phyloP scores from a whole-genome alignment of 2,113 vertebrate genomes.

The Petroica traversi region DNA sequence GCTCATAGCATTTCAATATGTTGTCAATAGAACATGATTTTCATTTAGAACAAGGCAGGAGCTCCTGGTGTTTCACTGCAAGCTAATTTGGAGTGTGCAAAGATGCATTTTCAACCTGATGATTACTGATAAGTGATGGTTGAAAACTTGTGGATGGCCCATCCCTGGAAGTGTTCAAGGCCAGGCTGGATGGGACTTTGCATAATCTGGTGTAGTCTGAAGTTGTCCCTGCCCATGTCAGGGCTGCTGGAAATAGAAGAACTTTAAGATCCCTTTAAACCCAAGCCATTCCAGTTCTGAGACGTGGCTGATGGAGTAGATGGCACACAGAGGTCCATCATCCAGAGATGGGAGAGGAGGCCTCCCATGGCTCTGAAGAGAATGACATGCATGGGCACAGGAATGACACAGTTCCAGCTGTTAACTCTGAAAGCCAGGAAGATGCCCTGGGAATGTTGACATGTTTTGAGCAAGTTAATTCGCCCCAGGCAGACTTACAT shows the following conservation, averaged over 20 bases:
- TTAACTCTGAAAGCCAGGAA: background rate
- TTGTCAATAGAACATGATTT: background rate
- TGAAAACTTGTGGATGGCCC: background rate
- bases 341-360: background rate
- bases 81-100: background rate
- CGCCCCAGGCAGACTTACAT: background rate
- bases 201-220: background rate
- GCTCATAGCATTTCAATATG: background rate
- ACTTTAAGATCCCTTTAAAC: background rate
- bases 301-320: background rate
- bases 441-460: background rate
- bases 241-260: background rate
- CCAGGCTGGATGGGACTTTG: background rate
- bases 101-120: background rate
- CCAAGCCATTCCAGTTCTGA: background rate
- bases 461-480: background rate
- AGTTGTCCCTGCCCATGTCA: background rate
- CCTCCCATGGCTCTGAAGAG: background rate
- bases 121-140: background rate
- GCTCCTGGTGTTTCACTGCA: background rate
- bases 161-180: background rate
- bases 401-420: background rate
- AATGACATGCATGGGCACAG: accelerated
- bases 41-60: background rate
- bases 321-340: background rate